Evolutionary conservation across 2,797 vertebrate species (phyloP), one percentile per base, ranked within the genome.

Genomic region (Myotis findleyi): DNA sequence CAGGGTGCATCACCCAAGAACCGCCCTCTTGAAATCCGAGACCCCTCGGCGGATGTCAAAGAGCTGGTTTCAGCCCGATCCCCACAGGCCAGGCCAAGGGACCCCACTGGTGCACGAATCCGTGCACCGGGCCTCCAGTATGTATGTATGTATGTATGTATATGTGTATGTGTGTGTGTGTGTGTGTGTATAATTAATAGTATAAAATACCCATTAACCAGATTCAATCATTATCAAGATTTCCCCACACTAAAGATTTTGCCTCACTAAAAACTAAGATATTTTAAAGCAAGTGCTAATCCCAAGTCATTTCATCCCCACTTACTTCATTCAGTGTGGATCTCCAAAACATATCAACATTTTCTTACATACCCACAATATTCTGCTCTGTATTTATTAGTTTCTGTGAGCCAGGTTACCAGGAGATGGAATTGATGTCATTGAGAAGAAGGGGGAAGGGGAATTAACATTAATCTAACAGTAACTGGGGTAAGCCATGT

Each of bases 201-300:
- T 38, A 73, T 69, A 85, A 55, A 91, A 75, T 71, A 69, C 7
- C n/a, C 51, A 86, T 33, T 72, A 82, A 82, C 64, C 62, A 94
- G 51, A 44, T 44, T 85, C 25, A 55, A 49, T 62, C 33, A 82
- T 80, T 75, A 75, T 38, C 14, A 85, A 85, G 33, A n/a, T 57
- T 93, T 86, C 80, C 66, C 36, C 53, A 81, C 12, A 51, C 25
- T 76, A 33, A 76, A 76, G 47, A 51, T 51, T 76, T 73, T 89
- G 55, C 38, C 55, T 95, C 57, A 49, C 25, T 51, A 30, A 30
- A 71, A 95, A 85, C 12, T 13, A 72, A 87, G 62, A 69, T 53
- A 72, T 77, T 83, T 77, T 91, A 86, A 68, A 71, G 83, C 62
- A 93, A 93, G 95, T 89, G 21, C 38, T 71, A 84, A 51, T 62